A percentile compares a stretch with the other conserved stretches of the same genome.
phyloP scores from a whole-genome alignment of 2,888 invertebrate genomes.

The Phania funesta region DNA sequence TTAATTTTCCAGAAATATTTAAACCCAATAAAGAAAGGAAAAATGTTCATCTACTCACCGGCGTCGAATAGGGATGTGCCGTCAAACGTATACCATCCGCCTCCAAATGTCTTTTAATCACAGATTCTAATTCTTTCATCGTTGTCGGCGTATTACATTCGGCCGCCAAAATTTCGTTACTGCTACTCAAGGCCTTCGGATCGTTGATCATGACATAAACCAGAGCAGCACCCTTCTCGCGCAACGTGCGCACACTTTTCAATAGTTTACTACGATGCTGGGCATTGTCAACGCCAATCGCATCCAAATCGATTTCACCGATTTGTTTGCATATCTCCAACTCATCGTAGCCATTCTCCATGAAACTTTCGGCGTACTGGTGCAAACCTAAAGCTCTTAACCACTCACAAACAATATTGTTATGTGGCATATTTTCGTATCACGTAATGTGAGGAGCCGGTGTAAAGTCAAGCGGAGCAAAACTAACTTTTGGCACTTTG shows the following conservation, averaged over 20 bases:
- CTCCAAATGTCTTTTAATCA: conserved; percentile 90
- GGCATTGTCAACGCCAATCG: conserved; percentile 93
- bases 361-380: conserved; percentile 95
- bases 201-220: conserved; percentile 96
- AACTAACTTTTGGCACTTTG: conserved; percentile 75
- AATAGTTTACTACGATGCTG: conserved; percentile 89
- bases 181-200: conserved; percentile 82
- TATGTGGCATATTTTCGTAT: conserved; percentile 78
- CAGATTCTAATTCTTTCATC: conserved; percentile 84
- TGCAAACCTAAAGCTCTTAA: conserved; percentile 92
- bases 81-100: conserved; percentile 93
- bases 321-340: conserved; percentile 98
- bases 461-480: conserved; percentile 76
- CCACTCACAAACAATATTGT: conserved; percentile 95
- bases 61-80: conserved; percentile 93
- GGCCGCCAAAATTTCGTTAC: conserved; percentile 80
- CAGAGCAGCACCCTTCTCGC: conserved; percentile 95
- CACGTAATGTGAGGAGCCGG: conserved; percentile 72
- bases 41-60: no score
- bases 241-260: conserved; percentile 90
- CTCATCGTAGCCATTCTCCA: conserved; percentile 98
- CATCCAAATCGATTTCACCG: conserved; percentile 96
- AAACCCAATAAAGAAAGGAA: no score
- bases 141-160: conserved; percentile 80
- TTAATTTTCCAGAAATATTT: no score